Evolutionary conservation across 2,888 invertebrate species (phyloP), one percentile per base, ranked within the genome.

Genomic region (Aleiodes leptofemur): DNA sequence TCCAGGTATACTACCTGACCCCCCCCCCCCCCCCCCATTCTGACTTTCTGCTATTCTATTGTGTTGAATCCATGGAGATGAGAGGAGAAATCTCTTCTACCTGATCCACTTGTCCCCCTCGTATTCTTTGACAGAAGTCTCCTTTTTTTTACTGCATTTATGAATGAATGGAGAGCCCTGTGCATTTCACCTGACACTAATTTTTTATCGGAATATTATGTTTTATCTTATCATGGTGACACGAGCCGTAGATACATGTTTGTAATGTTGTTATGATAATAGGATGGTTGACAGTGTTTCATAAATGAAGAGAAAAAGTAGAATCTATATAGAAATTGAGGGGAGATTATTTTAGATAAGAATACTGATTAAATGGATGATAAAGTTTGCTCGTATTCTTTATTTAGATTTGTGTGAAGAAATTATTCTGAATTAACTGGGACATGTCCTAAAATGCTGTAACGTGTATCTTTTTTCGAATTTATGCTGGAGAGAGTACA

Each of bases 151-250:
- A 23, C 11, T 43, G 8, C 64, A 59, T 48, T 64, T 23, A 64
- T 64, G 64, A 64, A 64, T 64, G 64, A 64, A 64, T 43, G 14
- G 6, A 9, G 23, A 11, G 56, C 61, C 43, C 7, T 5, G 16
- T 64, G 64, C 48, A 64, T 48, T 43, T 64, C 64, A 64, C 64
- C 64, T 64, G 64, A 64, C 43, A 64, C 64, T 43, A 1, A 6
- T 9, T 14, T 61, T 16, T 14, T 64, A 64, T 64, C 48, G 13
- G 7, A 43, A 43, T 43, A 31, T 38, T 48, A 16, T 64, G 48
- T 9, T 8, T 23, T 64, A 64, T 64, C 64, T 64, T 64, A 64
- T 64, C 64, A 48, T 13, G 7, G 11, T 64, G 64, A 16, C 23
- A 43, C 14, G 43, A 64, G 64, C 16, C 48, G 64, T 48, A 11